Conservation (phyloP, 2,113 vertebrate species). For the Piaya cayana region DNA sequence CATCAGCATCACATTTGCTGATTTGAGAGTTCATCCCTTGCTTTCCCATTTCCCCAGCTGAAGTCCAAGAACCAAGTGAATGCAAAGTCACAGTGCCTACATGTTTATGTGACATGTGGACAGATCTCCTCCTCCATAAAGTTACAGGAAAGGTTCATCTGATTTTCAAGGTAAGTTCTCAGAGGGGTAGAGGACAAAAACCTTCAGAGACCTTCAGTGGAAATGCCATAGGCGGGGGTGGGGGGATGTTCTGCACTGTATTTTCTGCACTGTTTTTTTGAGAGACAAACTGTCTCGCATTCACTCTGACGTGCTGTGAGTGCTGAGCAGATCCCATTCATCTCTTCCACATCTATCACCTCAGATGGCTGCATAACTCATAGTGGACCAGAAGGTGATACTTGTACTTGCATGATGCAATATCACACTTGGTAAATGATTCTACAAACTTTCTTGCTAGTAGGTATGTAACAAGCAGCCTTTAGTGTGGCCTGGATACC, state of each 20-base stretch:
- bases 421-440: neutral
- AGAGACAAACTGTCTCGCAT: fast-evolving
- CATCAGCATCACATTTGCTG: neutral
- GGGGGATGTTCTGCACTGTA: too few relatives aligned
- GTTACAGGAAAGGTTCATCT: neutral
- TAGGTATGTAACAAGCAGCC: neutral
- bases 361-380: fast-evolving
- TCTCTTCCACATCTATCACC: neutral
- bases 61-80: neutral
- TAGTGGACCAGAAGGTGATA: neutral
- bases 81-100: neutral
- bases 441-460: neutral
- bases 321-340: neutral
- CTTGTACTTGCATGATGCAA: neutral
- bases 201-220: neutral
- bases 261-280: neutral
- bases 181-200: neutral
- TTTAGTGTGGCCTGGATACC: neutral
- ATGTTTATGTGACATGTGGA: fast-evolving
- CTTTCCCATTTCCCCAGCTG: neutral
- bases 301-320: neutral
- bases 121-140: neutral
- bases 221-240: neutral
- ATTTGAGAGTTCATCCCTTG: neutral
- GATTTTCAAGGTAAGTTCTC: neutral